Conservation (phyloP, 2,797 vertebrate species). For the Pempheris klunzingeri region DNA sequence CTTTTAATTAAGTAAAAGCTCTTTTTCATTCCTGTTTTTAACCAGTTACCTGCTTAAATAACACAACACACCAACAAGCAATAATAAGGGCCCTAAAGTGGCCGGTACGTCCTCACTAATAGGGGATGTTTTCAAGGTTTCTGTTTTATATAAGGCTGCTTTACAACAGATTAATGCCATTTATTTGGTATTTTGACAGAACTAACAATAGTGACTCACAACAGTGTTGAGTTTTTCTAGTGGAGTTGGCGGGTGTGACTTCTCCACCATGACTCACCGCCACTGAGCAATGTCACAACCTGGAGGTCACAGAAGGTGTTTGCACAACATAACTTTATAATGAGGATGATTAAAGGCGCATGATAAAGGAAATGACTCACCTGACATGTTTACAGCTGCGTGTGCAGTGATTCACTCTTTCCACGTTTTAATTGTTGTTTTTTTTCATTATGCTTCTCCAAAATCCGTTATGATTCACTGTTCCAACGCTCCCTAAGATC, state of each 20-base stretch:
- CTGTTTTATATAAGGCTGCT: neutral
- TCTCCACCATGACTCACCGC: slow-evolving; percentile 47
- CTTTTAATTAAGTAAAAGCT: neutral
- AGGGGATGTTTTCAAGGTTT: neutral
- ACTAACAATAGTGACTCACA: slow-evolving; percentile 17
- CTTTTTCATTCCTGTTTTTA: neutral
- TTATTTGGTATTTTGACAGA: neutral
- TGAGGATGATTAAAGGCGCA: slow-evolving; percentile 26
- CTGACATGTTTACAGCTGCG: slow-evolving; percentile 47
- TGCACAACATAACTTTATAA: slow-evolving; percentile 46
- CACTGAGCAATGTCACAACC: slow-evolving; percentile 28
- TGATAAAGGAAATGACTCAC: slow-evolving; percentile 61
- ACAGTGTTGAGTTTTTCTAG: neutral
- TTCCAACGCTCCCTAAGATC: slow-evolving; percentile 37
- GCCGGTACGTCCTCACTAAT: neutral
- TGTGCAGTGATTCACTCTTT: slow-evolving; percentile 49
- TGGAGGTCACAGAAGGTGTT: slow-evolving; percentile 43
- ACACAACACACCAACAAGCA: neutral
- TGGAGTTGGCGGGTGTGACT: neutral
- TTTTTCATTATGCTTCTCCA: slow-evolving; percentile 25
- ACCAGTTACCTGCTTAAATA: neutral
- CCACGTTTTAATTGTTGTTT: slow-evolving; percentile 45
- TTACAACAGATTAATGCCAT: neutral
- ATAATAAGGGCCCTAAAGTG: neutral
- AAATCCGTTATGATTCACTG: slow-evolving; percentile 54